Conservation (phyloP, 2,888 invertebrate species). For the Globia sparganii region DNA sequence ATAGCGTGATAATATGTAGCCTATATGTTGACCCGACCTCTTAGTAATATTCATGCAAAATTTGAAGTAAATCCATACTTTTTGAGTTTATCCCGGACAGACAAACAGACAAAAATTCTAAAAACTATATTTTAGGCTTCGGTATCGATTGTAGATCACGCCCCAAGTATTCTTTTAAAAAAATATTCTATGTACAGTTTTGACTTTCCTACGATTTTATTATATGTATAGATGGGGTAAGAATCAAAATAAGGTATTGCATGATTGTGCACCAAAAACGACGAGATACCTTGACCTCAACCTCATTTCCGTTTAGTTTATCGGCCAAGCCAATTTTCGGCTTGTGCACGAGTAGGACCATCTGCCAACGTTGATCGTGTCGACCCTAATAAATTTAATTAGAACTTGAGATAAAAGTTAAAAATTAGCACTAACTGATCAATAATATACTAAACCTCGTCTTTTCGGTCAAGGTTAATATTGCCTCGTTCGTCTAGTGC, state of each 20-base stretch:
- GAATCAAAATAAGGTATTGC: neutral
- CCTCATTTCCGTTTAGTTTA: slow-evolving; percentile 15
- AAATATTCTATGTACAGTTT: no score
- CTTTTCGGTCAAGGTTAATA: slow-evolving; percentile 4
- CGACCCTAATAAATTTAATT: slow-evolving; percentile 11
- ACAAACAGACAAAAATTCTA: no score
- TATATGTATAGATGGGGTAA: no score
- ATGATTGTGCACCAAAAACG: neutral
- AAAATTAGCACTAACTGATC: neutral
- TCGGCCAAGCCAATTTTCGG: slow-evolving; percentile 15
- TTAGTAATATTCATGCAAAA: no score
- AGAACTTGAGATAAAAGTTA: neutral
- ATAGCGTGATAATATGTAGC: no score
- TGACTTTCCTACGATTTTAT: no score
- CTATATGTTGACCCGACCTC: no score
- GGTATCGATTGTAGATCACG: no score
- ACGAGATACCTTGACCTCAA: slow-evolving; percentile 18
- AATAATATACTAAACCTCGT: neutral
- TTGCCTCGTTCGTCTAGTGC: neutral
- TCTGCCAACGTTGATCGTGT: slow-evolving; percentile 18
- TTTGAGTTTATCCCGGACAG: no score
- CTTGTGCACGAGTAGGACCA: slow-evolving; percentile 1
- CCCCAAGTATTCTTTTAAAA: no score
- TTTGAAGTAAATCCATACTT: no score
- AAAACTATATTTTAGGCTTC: no score